Percentiles rank a stretch among this genome's conserved stretches.
Conservation (phyloP, 2,888 invertebrate species). For the Leptinotarsa rubiginosa region DNA sequence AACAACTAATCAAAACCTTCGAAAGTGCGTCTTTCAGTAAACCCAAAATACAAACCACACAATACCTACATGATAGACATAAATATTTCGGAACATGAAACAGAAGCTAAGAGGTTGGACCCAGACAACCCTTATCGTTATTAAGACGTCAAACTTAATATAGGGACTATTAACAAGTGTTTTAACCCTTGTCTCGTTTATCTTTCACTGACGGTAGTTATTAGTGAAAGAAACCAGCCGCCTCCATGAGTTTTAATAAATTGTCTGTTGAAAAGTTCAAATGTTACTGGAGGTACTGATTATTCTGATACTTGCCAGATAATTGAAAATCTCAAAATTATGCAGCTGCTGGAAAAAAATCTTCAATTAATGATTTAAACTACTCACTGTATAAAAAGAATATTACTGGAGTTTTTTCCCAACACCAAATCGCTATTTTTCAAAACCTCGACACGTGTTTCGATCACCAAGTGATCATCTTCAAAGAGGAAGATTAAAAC, state of each 20-base stretch:
- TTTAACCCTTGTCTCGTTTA: neutral
- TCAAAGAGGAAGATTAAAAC: too few species aligned
- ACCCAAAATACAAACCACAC: too few species aligned
- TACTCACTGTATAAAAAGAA: too few species aligned
- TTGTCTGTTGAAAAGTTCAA: neutral
- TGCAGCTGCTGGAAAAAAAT: too few species aligned
- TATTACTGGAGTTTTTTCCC: too few species aligned
- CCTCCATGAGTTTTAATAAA: neutral
- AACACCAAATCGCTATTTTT: too few species aligned
- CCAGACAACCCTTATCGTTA: neutral
- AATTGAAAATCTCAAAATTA: too few species aligned
- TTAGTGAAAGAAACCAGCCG: neutral
- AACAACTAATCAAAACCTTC: neutral
- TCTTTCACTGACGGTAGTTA: neutral
- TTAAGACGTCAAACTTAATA: neutral
- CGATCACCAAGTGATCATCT: too few species aligned
- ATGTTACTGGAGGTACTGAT: neutral
- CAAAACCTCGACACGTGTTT: too few species aligned
- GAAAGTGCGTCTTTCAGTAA: too few species aligned
- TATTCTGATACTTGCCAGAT: too few species aligned
- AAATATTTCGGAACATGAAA: slow-evolving; percentile 1
- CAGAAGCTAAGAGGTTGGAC: neutral
- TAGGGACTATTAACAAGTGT: slow-evolving; percentile 12
- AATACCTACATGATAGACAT: neutral
- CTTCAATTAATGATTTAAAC: too few species aligned